Conservation (phyloP, 2,888 invertebrate species). For the Gonocerus acuteangulatus region DNA sequence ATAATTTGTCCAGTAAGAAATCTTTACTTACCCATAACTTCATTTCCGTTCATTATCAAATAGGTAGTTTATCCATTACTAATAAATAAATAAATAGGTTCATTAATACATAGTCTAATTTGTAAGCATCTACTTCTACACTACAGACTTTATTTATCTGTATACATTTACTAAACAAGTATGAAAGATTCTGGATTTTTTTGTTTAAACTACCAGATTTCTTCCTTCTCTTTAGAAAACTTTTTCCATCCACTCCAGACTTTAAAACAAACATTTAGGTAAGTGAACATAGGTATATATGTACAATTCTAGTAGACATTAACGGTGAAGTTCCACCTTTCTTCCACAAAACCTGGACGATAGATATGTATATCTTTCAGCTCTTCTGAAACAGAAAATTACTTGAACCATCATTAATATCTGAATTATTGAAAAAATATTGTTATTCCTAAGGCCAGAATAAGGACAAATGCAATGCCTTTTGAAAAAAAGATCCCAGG, state of each 20-base stretch:
- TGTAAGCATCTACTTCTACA: conserved; percentile 15
- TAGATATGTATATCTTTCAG: conserved; percentile 13
- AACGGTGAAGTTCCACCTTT: conserved; percentile 10
- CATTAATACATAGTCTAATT: neutral
- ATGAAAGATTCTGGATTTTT: neutral
- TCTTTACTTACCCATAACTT: no score
- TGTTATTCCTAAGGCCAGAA: no score
- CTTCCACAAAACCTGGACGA: conserved; percentile 12
- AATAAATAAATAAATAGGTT: no score
- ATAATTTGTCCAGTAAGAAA: no score
- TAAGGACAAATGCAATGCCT: no score
- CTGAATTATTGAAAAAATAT: no score
- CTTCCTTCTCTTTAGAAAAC: neutral
- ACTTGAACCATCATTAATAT: no score
- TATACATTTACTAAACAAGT: conserved; percentile 9
- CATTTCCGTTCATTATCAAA: no score
- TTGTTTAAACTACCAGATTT: neutral
- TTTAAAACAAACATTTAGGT: neutral
- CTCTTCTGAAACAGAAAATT: conserved; percentile 2
- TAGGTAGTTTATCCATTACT: no score
- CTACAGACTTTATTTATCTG: neutral
- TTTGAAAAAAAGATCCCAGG: no score
- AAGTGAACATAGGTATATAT: conserved; percentile 13
- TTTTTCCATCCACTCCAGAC: conserved; percentile 25
- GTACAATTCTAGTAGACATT: conserved; percentile 19